Evolutionary conservation across 1,140 invertebrate species (phyloP).

Genomic region (Heterodera schachtii): DNA sequence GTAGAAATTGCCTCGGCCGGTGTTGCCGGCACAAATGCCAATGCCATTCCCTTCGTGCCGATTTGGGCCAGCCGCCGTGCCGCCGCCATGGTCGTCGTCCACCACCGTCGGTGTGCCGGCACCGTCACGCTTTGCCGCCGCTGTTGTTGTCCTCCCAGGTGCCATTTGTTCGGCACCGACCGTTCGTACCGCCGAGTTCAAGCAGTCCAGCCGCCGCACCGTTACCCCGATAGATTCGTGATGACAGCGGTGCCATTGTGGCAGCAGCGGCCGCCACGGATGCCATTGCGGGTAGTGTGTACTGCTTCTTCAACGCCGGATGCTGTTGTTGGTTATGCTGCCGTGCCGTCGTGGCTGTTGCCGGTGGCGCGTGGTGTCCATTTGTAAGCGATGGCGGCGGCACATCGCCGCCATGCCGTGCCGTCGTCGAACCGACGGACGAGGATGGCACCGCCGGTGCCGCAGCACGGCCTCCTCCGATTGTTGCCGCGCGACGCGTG

Average conservation of each 20-base stretch:
- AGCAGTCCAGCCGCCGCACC: background rate
- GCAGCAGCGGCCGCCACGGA: too few species aligned
- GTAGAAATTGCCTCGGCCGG: constrained; percentile 38
- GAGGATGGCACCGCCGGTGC: background rate
- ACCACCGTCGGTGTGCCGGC: background rate
- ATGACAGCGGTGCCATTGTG: background rate
- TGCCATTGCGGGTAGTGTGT: background rate
- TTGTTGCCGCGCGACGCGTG: background rate
- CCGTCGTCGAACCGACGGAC: too few species aligned
- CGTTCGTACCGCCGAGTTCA: background rate
- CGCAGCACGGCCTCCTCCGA: background rate
- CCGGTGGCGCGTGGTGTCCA: background rate
- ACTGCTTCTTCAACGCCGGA: background rate
- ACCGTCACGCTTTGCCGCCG: too few species aligned
- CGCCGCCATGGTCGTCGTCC: background rate
- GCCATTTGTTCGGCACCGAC: too few species aligned
- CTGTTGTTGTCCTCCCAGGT: too few species aligned
- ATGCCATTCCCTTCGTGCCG: constrained; percentile 54
- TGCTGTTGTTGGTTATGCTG: background rate
- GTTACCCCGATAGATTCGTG: background rate
- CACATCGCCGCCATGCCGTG: background rate
- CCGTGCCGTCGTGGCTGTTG: background rate
- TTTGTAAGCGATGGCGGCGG: background rate
- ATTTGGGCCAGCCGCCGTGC: background rate
- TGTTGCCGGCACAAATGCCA: background rate